These are phyloP conservation scores for Epiblema foenella DNA, from an alignment of 2,888 invertebrate genomes.

Conservation along the genomic window DNA sequence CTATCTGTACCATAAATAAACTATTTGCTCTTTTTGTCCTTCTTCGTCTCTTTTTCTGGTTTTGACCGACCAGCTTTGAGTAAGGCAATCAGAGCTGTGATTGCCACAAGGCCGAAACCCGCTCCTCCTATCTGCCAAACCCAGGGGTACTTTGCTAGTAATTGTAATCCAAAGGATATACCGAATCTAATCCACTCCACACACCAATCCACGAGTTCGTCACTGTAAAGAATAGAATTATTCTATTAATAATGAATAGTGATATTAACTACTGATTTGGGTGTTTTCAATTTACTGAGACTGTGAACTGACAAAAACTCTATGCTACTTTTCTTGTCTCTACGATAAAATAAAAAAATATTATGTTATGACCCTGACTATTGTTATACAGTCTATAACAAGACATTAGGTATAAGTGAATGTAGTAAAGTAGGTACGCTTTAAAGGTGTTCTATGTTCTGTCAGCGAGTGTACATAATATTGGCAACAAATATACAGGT, in stretches of 20 bases:
- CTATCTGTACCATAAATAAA: background rate
- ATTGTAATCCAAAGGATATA: slow-evolving; percentile 66
- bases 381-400: no score
- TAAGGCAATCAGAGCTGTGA: slow-evolving; percentile 78
- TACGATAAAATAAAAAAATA: no score
- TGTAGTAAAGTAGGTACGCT: no score
- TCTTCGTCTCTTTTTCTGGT: slow-evolving; percentile 69
- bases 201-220: slow-evolving; percentile 78
- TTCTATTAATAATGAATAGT: no score
- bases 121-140: slow-evolving; percentile 78
- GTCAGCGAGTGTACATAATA: no score
- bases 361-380: no score
- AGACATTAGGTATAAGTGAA: no score
- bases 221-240: slow-evolving; percentile 67
- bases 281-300: background rate
- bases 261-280: background rate
- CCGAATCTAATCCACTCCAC: slow-evolving; percentile 72
- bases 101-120: slow-evolving; percentile 79
- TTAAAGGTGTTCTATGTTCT: no score
- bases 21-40: slow-evolving; percentile 79
- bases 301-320: no score
- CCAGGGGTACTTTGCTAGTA: slow-evolving; percentile 76
- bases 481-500: no score
- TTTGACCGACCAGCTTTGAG: slow-evolving; percentile 73
- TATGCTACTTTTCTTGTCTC: background rate